These are phyloP conservation scores for Malaclemys terrapin DNA, from an alignment of 2,113 vertebrate genomes.

Conservation along the genomic window DNA sequence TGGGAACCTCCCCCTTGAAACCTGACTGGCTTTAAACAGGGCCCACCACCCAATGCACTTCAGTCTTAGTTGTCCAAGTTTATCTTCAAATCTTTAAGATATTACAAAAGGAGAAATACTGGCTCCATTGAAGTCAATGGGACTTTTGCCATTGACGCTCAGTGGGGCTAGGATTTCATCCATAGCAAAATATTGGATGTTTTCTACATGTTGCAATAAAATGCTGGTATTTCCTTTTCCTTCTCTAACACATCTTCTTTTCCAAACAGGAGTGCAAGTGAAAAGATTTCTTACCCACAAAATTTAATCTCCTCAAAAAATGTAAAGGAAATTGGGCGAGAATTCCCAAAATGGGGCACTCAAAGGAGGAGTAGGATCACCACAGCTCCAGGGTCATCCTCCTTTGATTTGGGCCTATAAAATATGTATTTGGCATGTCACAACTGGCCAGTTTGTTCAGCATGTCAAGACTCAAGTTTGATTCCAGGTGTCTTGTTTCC, in stretches of 20 bases:
- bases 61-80: background rate
- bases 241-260: background rate
- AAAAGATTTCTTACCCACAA: background rate
- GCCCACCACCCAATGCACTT: too few relatives aligned
- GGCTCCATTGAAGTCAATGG: background rate
- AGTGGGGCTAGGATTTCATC: background rate
- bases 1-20: background rate
- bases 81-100: background rate
- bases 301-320: background rate
- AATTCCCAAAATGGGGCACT: background rate
- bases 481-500: fast-evolving
- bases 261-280: background rate
- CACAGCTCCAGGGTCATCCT: background rate
- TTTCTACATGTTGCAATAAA: background rate
- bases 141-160: background rate
- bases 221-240: background rate
- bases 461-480: background rate
- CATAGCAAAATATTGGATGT: background rate
- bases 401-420: background rate
- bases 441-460: background rate
- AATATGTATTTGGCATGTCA: background rate
- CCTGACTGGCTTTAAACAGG: background rate
- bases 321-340: background rate
- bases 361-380: background rate
- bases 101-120: background rate